Base-by-base conservation (phyloP, 2,113 vertebrate species). In the Lampris incognitus region DNA sequence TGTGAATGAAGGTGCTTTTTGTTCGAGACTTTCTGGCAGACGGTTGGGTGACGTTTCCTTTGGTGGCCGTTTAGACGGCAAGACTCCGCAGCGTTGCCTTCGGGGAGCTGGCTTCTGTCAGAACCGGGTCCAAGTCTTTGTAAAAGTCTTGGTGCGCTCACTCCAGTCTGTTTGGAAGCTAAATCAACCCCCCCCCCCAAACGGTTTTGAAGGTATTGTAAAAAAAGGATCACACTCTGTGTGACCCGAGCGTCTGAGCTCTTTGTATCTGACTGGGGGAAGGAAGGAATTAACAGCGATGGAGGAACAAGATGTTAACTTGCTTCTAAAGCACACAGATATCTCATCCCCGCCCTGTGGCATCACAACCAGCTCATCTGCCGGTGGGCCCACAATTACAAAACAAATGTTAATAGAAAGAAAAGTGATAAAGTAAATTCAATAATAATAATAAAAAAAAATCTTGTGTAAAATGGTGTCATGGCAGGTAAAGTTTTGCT, bases 1-100 rank as follows among this genome's bases (percentile, higher is more conserved):
- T 38, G 42, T 52, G 67, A 78, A 39, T 38, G 63, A 68, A 50
- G 80, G 62, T 55, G 78, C 62, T 85, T 74, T 24, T 78, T 58
- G 44, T 82, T 66, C 73, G 6, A 49, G 56, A 36, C 6, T 37
- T 2, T 9, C 48, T 46, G 11, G 6, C 7, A 60, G 52, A 60
- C 63, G 54, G 56, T 44, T 51, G 66, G 84, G 56, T 52, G 57
- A 4, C 9, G 60, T 60, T 55, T 63, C 46, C 51, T 86, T 87
- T 76, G 3, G 37, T 54, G 58, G 46, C 13, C 52, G 42, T 85
- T 81, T 63, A 83, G 72, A 67, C 2, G 1, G 37, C 9, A 1
- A 1, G 66, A 46, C 50, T 74, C 56, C 57, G 66, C 7, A 9
- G n/a, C 38, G 1, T 1, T 54, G 64, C 24, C 62, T 10, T 50